phyloP scores from a whole-genome alignment of 1,140 invertebrate species.

The Drosophila subpulchrella region DNA sequence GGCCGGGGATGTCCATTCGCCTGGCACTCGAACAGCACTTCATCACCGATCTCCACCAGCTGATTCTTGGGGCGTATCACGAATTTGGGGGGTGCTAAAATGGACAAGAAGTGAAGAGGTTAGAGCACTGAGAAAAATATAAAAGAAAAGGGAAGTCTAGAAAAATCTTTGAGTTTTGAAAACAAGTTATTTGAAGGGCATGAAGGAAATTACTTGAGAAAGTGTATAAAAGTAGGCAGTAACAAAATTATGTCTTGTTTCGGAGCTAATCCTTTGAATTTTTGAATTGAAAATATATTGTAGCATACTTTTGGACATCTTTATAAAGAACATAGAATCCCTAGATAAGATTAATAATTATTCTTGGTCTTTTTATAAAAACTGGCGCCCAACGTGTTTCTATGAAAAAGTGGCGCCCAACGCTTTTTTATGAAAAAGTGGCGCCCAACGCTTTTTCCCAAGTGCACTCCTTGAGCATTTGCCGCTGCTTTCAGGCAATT shows the following conservation, averaged over 20 bases:
- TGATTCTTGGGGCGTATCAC: constrained; percentile 87
- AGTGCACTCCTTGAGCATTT: constrained; percentile 13
- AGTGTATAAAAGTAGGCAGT: too few species aligned
- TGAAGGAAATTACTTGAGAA: too few species aligned
- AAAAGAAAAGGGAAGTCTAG: too few species aligned
- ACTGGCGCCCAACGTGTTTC: too few species aligned
- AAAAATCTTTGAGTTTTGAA: not conserved
- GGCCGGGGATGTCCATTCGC: constrained; percentile 89
- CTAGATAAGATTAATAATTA: not conserved
- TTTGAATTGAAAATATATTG: too few species aligned
- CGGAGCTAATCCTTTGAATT: too few species aligned
- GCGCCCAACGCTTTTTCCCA: not conserved
- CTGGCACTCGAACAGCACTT: constrained; percentile 89
- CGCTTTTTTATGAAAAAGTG: not conserved
- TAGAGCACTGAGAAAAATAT: constrained; percentile 15
- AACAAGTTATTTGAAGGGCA: too few species aligned
- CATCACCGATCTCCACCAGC: constrained; percentile 88
- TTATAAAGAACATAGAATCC: too few species aligned
- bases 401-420: not conserved
- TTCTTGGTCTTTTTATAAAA: too few species aligned
- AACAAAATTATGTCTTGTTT: too few species aligned
- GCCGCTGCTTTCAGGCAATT: constrained; percentile 42
- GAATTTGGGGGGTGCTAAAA: constrained; percentile 88
- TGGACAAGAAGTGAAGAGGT: not conserved
- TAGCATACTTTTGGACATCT: too few species aligned